Conservation (phyloP, 2,888 invertebrate species). For the Drosophila multiciliata region DNA sequence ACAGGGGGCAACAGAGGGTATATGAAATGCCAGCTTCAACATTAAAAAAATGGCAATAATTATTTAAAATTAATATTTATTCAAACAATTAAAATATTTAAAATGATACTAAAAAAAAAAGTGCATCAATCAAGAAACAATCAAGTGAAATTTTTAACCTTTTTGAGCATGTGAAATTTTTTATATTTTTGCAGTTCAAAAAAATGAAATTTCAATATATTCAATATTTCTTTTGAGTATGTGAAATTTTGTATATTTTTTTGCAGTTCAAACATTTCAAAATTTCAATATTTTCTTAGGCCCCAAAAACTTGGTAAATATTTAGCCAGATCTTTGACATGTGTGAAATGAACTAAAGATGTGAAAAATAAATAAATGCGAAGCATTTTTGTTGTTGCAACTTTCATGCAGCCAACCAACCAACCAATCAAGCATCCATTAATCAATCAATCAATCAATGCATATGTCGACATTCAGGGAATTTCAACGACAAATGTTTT, state of each 20-base stretch:
- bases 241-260: not conserved
- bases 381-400: conserved; percentile 13
- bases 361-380: conserved; percentile 13
- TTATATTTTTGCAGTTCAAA: not conserved
- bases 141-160: not conserved
- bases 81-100: not conserved
- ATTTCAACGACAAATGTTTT: conserved; percentile 67
- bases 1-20: not conserved
- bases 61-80: not conserved
- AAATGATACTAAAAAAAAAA: not conserved
- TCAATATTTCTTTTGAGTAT: not conserved
- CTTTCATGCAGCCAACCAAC: conserved; percentile 31
- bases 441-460: conserved; percentile 67
- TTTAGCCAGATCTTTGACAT: conserved; percentile 24
- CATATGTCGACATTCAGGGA: conserved; percentile 59
- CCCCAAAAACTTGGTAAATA: conserved; percentile 15
- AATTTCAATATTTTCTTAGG: conserved; percentile 4
- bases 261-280: not conserved
- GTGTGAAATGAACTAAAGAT: conserved; percentile 37
- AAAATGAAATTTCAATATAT: conserved; percentile 2
- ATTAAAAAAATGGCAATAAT: not conserved
- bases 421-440: conserved; percentile 32
- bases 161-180: not conserved
- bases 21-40: not conserved
- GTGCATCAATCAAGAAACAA: not conserved